Base-by-base conservation (phyloP, 1,140 invertebrate genomes). In the Polypedilum pembai region DNA sequence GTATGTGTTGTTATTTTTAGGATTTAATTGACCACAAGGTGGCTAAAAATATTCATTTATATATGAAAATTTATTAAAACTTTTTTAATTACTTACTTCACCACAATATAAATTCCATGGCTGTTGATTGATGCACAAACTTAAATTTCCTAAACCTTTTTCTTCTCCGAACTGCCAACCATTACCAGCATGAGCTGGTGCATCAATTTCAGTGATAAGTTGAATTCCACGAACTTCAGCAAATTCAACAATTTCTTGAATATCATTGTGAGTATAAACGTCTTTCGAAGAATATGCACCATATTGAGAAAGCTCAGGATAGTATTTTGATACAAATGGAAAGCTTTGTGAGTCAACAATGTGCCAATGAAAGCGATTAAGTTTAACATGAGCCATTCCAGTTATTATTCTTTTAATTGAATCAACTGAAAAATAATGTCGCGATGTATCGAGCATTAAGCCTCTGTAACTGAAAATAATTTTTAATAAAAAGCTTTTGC, bases 311-410 rank as follows among this genome's bases (percentile, higher is more conserved):
- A 93, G 82, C 76, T 88, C 83, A 3, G 91, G 90, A 4, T 88
- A 85, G 56, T 85, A 85, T 8, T 85, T 82, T 8, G 89, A 84
- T 33, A 86, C 81, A 74, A 92, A 83, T 0, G 91, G 91, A 81
- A 92, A 92, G 76, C 90, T 91, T 76, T 93, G 91, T 0, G 88
- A 87, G 78, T 92, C 91, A 10, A 89, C 90, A 0, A 89, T 84
- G 79, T 93, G 91, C 90, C 90, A 92, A 80, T 93, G 91, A 74
- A 93, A 87, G 5, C 90, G 88, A 80, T 93, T 93, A 76, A 93
- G 82, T 82, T 93, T 93, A 75, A 85, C 87, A 1, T 88, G 85
- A 8, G 87, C 86, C 87, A 93, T 90, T 0, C 86, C 91, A 76
- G 91, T 89, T 10, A 93, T 83, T 1, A 89, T 89, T 73, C 87